Conservation (phyloP, 2,113 vertebrate genomes). For the Prochilodus magdalenae region DNA sequence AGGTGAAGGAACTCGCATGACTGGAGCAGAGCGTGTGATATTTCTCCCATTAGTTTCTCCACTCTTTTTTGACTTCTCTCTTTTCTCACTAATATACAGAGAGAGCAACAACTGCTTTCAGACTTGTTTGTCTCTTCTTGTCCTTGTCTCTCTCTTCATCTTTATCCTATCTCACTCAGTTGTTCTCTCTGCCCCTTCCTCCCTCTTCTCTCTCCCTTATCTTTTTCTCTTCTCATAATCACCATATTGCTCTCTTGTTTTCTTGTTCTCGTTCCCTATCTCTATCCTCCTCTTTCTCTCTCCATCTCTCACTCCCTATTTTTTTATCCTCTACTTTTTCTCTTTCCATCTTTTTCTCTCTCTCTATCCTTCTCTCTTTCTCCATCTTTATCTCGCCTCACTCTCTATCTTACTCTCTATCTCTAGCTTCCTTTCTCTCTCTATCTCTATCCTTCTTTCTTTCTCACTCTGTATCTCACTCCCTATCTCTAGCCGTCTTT, state of each 20-base stretch:
- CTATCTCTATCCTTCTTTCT: neutral
- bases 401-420: neutral
- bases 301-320: neutral
- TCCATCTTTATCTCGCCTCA: no score
- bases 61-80: neutral
- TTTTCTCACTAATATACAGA: slow-evolving; percentile 10
- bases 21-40: neutral
- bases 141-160: neutral
- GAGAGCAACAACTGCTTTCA: slow-evolving; percentile 14
- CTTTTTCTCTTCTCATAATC: neutral
- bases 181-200: neutral
- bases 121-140: slow-evolving; percentile 28
- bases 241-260: no score
- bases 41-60: slow-evolving; percentile 7
- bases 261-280: neutral
- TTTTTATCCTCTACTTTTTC: neutral
- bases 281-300: neutral
- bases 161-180: neutral
- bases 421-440: neutral
- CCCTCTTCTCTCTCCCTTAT: neutral
- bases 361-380: neutral
- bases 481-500: neutral
- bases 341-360: neutral
- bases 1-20: neutral
- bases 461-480: neutral